phyloP scores from a whole-genome alignment of 2,113 vertebrate genomes.

The Aix galericulata region DNA sequence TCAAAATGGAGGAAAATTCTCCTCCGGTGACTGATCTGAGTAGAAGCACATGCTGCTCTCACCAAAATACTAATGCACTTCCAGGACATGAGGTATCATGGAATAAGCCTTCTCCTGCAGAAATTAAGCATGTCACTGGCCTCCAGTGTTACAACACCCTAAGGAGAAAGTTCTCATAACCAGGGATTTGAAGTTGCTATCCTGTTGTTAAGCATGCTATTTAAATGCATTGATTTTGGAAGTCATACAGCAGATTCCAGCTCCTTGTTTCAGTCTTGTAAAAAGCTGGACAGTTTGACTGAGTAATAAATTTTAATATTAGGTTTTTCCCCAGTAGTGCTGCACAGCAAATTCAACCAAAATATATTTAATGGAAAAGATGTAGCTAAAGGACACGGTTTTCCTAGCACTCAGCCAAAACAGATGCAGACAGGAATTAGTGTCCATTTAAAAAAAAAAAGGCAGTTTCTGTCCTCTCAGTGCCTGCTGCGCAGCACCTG shows the following conservation, averaged over 20 bases:
- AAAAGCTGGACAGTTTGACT: conserved; percentile 60
- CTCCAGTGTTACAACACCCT: conserved; percentile 18
- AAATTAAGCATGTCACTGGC: neutral
- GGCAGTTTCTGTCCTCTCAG: neutral
- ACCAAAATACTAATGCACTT: conserved; percentile 3
- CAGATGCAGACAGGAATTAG: neutral
- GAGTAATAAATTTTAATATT: conserved; percentile 62
- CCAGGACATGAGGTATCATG: neutral
- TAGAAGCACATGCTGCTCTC: neutral
- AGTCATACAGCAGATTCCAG: conserved; percentile 50
- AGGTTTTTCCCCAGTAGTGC: neutral
- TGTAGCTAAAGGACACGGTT: conserved; percentile 15
- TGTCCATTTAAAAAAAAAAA: conserved; percentile 32
- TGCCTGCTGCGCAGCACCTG: neutral
- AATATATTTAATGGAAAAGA: conserved; percentile 45
- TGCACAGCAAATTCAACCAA: conserved; percentile 43
- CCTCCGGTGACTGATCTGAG: neutral
- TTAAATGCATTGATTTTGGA: conserved; percentile 75
- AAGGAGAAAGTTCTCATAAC: conserved; percentile 46
- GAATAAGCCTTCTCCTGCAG: conserved; percentile 17
- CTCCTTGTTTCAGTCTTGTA: conserved; percentile 45
- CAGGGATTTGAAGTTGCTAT: conserved; percentile 19
- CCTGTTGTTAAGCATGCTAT: conserved; percentile 72
- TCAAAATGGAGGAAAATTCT: neutral
- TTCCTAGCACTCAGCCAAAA: conserved; percentile 2